Evolutionary conservation across 2,797 vertebrate genomes (phyloP).

Genomic region (Clarias laeviceps): DNA sequence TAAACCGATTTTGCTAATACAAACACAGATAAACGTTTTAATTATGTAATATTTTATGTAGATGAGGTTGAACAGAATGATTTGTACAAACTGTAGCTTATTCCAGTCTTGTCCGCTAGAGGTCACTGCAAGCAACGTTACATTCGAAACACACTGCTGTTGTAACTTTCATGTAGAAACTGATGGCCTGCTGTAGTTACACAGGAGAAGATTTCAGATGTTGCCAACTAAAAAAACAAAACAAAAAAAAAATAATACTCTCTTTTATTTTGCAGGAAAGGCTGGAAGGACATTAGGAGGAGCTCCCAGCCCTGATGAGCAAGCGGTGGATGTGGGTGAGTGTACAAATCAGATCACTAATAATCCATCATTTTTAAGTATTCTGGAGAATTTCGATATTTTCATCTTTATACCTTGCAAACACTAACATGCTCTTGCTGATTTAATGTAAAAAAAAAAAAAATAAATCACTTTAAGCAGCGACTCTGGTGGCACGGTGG

Average conservation of each 20-base stretch:
- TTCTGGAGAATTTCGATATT: not conserved
- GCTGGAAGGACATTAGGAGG: slow-evolving; percentile 34
- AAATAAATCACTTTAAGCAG: not conserved
- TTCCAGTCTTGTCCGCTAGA: slow-evolving; percentile 45
- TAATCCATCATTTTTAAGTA: not conserved
- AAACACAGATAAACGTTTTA: not conserved
- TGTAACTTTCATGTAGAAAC: not conserved
- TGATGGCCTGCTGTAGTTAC: not conserved
- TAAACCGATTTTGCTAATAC: not conserved
- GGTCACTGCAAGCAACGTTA: slow-evolving; percentile 26
- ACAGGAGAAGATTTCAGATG: not conserved
- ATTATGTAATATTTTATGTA: not conserved
- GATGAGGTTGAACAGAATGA: not conserved
- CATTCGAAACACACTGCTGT: not conserved
- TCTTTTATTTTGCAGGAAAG: slow-evolving; percentile 45
- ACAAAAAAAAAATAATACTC: not conserved
- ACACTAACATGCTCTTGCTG: not conserved
- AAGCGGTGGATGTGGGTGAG: slow-evolving; percentile 54
- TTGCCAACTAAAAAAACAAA: not conserved
- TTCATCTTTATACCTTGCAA: not conserved
- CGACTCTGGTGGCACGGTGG: too few relatives aligned
- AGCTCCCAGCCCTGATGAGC: slow-evolving; percentile 54
- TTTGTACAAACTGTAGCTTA: not conserved
- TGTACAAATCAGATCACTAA: not conserved
- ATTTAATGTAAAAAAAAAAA: not conserved